A percentile compares a stretch with the other conserved stretches of the same genome.
phyloP scores from a whole-genome alignment of 2,113 vertebrate species.

The Pluvianellus socialis region DNA sequence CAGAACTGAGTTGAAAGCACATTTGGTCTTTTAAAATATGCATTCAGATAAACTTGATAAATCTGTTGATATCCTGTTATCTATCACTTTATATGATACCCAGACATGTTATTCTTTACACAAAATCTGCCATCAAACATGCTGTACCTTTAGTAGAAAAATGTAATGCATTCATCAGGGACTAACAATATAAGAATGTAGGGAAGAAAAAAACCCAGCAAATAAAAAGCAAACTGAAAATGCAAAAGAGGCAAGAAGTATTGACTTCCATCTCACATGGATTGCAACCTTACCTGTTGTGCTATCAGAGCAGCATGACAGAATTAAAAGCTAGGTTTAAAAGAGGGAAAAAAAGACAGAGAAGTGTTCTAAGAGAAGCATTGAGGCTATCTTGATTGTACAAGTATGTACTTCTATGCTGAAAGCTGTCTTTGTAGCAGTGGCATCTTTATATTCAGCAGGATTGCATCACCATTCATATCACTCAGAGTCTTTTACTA shows the following conservation, averaged over 20 bases:
- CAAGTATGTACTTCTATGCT: neutral
- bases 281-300: neutral
- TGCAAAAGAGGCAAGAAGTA: neutral
- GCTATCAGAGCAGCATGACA: neutral
- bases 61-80: conserved; percentile 9
- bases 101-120: neutral
- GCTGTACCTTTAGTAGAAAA: neutral
- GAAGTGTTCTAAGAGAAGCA: neutral
- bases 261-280: neutral
- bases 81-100: neutral
- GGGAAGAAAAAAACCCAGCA: neutral
- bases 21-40: conserved; percentile 35
- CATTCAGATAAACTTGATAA: conserved; percentile 37
- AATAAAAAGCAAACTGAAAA: neutral
- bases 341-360: neutral
- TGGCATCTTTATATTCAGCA: neutral
- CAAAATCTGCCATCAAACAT: neutral
- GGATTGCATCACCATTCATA: neutral
- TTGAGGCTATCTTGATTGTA: neutral
- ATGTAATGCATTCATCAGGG: neutral
- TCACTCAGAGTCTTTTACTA: neutral
- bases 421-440: neutral
- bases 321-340: neutral
- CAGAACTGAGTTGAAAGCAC: neutral
- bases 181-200: neutral